Percentiles rank a stretch among this genome's conserved stretches.
Conservation (phyloP, 2,113 vertebrate species). For the Myodes glareolus region DNA sequence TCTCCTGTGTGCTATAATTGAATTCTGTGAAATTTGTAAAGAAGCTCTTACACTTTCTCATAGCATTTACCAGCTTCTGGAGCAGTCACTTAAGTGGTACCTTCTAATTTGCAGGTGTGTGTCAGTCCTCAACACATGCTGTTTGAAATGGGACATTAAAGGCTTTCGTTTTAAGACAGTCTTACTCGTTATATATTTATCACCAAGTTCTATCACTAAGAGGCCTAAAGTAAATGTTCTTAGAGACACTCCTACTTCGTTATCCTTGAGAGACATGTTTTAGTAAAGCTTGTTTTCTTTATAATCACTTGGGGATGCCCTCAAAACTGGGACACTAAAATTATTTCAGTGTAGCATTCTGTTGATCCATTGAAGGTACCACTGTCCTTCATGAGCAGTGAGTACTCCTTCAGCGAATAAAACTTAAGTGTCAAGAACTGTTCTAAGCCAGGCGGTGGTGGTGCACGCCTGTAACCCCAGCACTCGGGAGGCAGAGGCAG, state of each 20-base stretch:
- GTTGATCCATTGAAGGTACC: not conserved
- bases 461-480: too few species aligned
- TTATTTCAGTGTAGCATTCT: not conserved
- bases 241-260: not conserved
- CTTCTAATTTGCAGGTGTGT: conserved; percentile 1
- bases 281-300: conserved; percentile 39
- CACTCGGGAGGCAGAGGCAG: too few species aligned
- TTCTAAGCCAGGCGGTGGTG: not conserved
- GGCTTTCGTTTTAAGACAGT: conserved; percentile 50
- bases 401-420: not conserved
- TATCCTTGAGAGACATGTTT: conserved; percentile 31
- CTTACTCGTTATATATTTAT: conserved; percentile 42
- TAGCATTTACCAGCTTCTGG: conserved; percentile 14
- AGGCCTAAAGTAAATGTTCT: conserved; percentile 18
- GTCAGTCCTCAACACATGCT: not conserved
- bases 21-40: conserved; percentile 46
- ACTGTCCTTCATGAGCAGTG: not conserved
- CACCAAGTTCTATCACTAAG: not conserved
- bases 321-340: not conserved
- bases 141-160: conserved; percentile 60
- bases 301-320: not conserved
- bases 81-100: conserved; percentile 3
- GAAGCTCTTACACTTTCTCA: conserved; percentile 34
- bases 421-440: not conserved
- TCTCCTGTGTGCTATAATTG: conserved; percentile 51